phyloP scores from a whole-genome alignment of 2,888 invertebrate genomes.

The Gymnosoma rotundatum region DNA sequence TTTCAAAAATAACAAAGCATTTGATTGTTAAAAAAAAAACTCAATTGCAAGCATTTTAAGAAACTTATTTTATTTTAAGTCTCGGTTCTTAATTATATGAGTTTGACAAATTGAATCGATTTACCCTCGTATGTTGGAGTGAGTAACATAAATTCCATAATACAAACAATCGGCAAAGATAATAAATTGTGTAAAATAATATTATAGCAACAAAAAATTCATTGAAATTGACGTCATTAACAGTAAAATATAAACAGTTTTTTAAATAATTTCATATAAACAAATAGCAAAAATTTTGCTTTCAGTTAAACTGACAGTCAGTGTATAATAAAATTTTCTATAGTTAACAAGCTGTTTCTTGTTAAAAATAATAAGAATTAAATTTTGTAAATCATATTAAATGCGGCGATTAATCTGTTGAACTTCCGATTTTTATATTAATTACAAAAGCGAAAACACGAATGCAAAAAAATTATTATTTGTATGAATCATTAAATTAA shows the following conservation, averaged over 20 bases:
- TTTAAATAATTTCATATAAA: slow-evolving; percentile 29
- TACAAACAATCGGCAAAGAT: background rate
- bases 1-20: too few relatives aligned
- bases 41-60: too few relatives aligned
- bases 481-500: slow-evolving; percentile 33
- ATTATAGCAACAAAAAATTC: background rate
- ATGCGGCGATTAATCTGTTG: background rate
- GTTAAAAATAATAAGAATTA: background rate
- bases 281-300: slow-evolving; percentile 16
- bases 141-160: slow-evolving; percentile 31
- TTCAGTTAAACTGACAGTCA: slow-evolving; percentile 10
- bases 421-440: slow-evolving; percentile 48
- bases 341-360: slow-evolving; percentile 37
- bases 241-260: slow-evolving; percentile 24
- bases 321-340: slow-evolving; percentile 31
- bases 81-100: too few relatives aligned
- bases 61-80: too few relatives aligned
- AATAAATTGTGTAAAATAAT: slow-evolving; percentile 18
- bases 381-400: background rate
- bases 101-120: too few relatives aligned
- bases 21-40: too few relatives aligned
- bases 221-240: slow-evolving; percentile 49
- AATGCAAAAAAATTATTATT: slow-evolving; percentile 6
- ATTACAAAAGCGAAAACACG: slow-evolving; percentile 19
- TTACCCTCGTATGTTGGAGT: too few relatives aligned